A percentile compares a stretch with the other conserved stretches of the same genome.
Evolutionary conservation across 1,140 invertebrate genomes (phyloP).

Genomic region (Coelopa frigida): DNA sequence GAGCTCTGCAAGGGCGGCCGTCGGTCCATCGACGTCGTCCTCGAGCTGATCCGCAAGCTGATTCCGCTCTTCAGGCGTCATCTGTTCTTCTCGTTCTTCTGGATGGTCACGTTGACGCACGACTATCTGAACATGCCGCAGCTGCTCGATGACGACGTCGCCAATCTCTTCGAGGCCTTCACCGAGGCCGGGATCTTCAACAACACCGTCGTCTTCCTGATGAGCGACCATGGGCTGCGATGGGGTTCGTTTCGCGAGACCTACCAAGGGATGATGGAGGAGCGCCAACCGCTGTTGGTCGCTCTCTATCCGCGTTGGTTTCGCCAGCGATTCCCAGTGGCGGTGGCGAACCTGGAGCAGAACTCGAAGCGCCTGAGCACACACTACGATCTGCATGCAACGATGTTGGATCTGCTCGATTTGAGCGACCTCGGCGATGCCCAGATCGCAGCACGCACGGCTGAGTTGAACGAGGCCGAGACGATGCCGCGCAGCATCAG

Average conservation of each 20-base stretch:
- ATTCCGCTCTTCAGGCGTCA: constrained; percentile 17
- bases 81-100: constrained; percentile 63
- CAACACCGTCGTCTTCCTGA: constrained; percentile 65
- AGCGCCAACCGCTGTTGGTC: constrained; percentile 77
- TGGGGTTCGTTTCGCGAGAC: constrained; percentile 68
- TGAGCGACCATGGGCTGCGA: constrained; percentile 89
- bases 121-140: constrained; percentile 64
- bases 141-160: constrained; percentile 54
- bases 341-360: constrained; percentile 57
- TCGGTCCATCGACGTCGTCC: constrained; percentile 43
- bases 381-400: constrained; percentile 75
- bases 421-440: constrained; percentile 35
- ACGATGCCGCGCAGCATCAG: constrained; percentile 58
- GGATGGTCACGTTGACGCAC: constrained; percentile 66
- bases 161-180: constrained; percentile 51
- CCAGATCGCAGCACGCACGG: constrained; percentile 22
- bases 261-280: constrained; percentile 73
- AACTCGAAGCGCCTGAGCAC: constrained; percentile 72
- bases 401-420: constrained; percentile 53
- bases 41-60: constrained; percentile 44
- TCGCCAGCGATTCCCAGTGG: constrained; percentile 53
- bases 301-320: constrained; percentile 70
- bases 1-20: constrained; percentile 49
- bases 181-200: constrained; percentile 52
- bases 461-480: constrained; percentile 23